phyloP scores from a whole-genome alignment of 2,797 vertebrate genomes.

The Erethizon dorsatum region DNA sequence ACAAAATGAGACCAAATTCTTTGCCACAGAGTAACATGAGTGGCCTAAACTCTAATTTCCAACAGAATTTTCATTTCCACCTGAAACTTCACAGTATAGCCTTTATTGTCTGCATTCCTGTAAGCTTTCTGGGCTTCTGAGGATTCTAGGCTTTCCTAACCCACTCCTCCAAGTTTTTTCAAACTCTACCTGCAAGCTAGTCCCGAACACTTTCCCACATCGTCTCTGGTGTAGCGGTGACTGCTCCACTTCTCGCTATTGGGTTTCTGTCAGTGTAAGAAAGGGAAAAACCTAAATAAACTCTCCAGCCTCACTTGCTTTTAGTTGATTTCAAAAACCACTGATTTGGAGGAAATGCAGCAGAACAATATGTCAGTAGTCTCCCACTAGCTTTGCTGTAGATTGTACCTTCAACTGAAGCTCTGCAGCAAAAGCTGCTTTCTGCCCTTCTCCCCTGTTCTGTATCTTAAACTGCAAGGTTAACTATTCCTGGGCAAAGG shows the following conservation, averaged over 20 bases:
- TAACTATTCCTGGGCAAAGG: neutral
- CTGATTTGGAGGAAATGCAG: neutral
- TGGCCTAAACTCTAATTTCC: neutral
- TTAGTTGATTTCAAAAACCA: neutral
- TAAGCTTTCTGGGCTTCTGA: neutral
- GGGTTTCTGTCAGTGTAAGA: neutral
- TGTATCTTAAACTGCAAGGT: neutral
- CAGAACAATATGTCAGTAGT: accelerated
- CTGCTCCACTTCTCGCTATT: neutral
- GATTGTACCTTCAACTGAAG: too few species aligned
- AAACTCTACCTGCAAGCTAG: neutral
- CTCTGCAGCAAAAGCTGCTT: neutral
- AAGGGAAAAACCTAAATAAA: neutral
- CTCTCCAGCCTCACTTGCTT: neutral
- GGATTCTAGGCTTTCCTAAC: neutral
- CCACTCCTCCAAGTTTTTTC: neutral
- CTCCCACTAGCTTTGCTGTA: neutral
- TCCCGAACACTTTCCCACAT: neutral
- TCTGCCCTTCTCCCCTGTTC: neutral
- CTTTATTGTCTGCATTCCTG: neutral
- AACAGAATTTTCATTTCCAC: neutral
- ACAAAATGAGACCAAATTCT: neutral
- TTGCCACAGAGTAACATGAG: neutral
- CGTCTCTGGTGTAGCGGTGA: neutral
- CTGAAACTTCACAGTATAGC: neutral